Conservation (phyloP, 2,113 vertebrate genomes). For the Hucho hucho region DNA sequence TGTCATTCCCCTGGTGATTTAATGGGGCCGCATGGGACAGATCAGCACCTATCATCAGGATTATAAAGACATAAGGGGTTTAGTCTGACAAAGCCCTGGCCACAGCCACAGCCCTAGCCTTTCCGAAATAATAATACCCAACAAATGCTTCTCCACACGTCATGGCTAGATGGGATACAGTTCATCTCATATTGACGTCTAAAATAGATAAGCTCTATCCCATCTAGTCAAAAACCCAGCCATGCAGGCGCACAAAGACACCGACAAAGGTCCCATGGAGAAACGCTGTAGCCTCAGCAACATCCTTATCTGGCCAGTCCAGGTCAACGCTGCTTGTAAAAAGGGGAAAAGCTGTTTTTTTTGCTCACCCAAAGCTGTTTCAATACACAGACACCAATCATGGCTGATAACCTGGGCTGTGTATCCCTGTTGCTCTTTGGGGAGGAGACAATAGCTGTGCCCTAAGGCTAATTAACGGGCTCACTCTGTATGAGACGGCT, state of each 20-base stretch:
- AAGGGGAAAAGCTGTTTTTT: conserved; percentile 41
- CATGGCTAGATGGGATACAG: neutral
- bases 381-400: conserved; percentile 64
- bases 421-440: conserved; percentile 53
- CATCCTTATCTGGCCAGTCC: conserved; percentile 61
- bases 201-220: too few relatives aligned
- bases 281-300: neutral
- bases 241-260: neutral
- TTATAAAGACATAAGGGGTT: conserved; percentile 52
- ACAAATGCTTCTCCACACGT: conserved; percentile 40
- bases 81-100: conserved; percentile 21
- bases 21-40: conserved; percentile 30
- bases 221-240: too few relatives aligned
- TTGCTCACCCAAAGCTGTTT: conserved; percentile 58
- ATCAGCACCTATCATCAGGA: conserved; percentile 54
- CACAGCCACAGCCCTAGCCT: conserved; percentile 16
- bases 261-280: neutral
- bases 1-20: conserved; percentile 23
- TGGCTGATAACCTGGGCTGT: conserved; percentile 60
- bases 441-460: conserved; percentile 50
- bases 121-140: conserved; percentile 30
- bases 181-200: too few relatives aligned
- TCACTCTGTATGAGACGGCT: neutral
- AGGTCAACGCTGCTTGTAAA: conserved; percentile 50
- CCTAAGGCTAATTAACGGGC: neutral